These are phyloP conservation scores for Amazona guildingii DNA, from an alignment of 2,113 vertebrate species.

Conservation along the genomic window DNA sequence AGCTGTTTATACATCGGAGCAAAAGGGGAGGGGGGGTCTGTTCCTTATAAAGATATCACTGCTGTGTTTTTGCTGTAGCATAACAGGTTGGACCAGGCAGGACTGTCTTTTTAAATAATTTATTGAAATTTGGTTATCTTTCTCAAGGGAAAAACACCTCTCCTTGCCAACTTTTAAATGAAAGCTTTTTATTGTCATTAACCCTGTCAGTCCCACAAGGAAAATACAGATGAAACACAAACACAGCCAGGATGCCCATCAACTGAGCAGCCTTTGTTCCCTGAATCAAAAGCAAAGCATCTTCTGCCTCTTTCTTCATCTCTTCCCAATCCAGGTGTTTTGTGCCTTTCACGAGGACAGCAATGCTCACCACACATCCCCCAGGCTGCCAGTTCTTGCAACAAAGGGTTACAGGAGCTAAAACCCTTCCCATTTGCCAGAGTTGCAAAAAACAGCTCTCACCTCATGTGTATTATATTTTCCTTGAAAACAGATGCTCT, in stretches of 20 bases:
- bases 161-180: neutral
- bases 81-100: neutral
- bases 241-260: rapidly evolving
- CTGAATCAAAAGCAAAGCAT: rapidly evolving
- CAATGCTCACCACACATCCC: rapidly evolving
- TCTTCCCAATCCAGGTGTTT: neutral
- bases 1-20: neutral
- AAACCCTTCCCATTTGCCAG: neutral
- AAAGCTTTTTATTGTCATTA: neutral
- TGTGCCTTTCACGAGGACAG: neutral
- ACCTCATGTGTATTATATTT: neutral
- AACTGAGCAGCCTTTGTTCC: neutral
- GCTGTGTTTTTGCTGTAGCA: neutral
- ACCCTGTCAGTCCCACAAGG: neutral
- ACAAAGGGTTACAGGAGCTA: neutral
- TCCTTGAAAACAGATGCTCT: neutral
- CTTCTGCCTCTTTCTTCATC: neutral
- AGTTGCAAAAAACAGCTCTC: neutral
- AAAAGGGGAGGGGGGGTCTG: neutral
- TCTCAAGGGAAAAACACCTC: neutral
- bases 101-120: neutral
- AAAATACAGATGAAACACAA: neutral
- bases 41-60: neutral
- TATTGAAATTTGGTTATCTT: constrained; percentile 9
- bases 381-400: neutral